These are phyloP conservation scores for Drosophila trapezifrons DNA, from an alignment of 1,140 invertebrate species.

Conservation along the genomic window DNA sequence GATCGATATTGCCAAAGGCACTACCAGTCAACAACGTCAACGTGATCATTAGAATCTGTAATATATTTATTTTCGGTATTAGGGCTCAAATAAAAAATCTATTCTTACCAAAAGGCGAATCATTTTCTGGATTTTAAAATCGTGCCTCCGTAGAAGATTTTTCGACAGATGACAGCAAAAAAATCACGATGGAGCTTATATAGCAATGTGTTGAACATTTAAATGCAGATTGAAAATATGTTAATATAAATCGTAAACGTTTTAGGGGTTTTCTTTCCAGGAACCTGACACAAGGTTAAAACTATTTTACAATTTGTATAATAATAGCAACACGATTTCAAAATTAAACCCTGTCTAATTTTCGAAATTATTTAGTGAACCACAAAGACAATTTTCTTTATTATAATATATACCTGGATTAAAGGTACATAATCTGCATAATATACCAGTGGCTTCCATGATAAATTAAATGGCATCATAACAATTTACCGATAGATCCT, in stretches of 20 bases:
- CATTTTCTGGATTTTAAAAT: slow-evolving; percentile 30
- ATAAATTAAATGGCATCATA: no score
- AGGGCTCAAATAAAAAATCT: not conserved
- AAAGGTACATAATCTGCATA: no score
- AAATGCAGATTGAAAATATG: slow-evolving; percentile 42
- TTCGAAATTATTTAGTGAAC: no score
- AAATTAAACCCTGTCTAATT: not conserved
- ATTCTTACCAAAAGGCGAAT: slow-evolving; percentile 38
- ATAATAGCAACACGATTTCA: no score
- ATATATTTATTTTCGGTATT: not conserved
- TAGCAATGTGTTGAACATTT: slow-evolving; percentile 21
- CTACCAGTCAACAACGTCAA: slow-evolving; percentile 23
- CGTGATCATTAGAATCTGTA: slow-evolving; percentile 31
- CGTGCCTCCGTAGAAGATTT: not conserved
- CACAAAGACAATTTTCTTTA: not conserved
- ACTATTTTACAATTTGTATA: not conserved
- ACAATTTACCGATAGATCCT: no score
- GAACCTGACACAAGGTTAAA: not conserved
- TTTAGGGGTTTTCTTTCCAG: not conserved
- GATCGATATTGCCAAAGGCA: slow-evolving; percentile 7
- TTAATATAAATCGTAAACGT: slow-evolving; percentile 16
- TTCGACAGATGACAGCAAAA: not conserved
- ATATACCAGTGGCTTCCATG: no score
- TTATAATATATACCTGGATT: not conserved
- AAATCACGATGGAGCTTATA: slow-evolving; percentile 2